phyloP scores from a whole-genome alignment of 2,888 invertebrate species.

The Thysanoteuthis rhombus region DNA sequence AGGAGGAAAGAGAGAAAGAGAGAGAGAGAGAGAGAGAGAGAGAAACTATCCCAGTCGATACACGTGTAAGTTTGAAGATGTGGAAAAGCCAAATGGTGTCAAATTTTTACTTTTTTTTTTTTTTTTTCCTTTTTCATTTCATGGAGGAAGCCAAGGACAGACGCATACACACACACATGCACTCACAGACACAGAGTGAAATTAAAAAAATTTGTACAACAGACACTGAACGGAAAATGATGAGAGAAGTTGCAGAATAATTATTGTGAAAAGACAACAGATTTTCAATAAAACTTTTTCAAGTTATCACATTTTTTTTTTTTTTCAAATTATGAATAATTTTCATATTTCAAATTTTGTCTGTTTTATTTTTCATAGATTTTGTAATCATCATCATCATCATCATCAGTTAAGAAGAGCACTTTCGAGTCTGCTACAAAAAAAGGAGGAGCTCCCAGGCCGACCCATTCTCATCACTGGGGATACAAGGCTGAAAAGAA shows the following conservation, averaged over 20 bases:
- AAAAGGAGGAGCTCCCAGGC: too few species aligned
- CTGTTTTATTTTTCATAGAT: not conserved
- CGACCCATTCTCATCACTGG: not conserved
- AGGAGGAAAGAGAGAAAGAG: too few species aligned
- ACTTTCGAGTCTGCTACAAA: not conserved
- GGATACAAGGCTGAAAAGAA: not conserved
- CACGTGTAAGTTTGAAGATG: not conserved
- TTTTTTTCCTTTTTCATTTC: not conserved
- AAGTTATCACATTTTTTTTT: not conserved
- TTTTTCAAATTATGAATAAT: not conserved
- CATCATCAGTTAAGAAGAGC: not conserved
- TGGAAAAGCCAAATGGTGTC: not conserved
- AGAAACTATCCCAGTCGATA: too few species aligned
- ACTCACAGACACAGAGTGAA: not conserved
- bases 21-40: too few species aligned
- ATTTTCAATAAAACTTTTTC: not conserved
- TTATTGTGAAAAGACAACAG: not conserved
- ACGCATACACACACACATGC: not conserved
- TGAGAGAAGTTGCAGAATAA: not conserved
- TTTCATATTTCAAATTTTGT: not conserved
- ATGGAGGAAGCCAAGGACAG: not conserved
- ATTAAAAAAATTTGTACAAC: not conserved
- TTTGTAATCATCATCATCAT: not conserved
- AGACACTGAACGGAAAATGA: not conserved
- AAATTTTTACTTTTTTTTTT: too few species aligned